Base-by-base conservation (phyloP, 1,140 invertebrate species). In the Drosophila paulistorum region DNA sequence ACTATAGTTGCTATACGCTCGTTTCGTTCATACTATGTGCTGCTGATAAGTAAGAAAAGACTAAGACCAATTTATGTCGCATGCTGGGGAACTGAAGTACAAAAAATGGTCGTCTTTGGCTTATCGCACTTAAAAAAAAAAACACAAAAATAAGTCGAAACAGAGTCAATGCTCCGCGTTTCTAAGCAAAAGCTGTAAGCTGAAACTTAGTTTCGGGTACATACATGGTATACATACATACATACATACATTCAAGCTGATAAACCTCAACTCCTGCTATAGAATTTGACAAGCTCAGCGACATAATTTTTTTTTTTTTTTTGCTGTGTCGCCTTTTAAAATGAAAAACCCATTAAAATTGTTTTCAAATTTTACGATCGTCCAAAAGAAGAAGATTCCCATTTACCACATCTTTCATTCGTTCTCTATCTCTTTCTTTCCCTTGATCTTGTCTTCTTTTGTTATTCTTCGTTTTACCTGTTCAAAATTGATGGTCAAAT, bases 401-500 rank as follows among this genome's bases (percentile, higher is more conserved):
- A 64, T 71, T 64, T 62, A 39, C 58, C 63, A 66, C 48, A 26
- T 33, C 48, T 59, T 35, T 69, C 45, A 60, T 35, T 55, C 30
- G 39, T 33, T 51, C 33, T 57, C 17, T 68, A 69, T 70, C 41
- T 68, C 57, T 64, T 60, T 69, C 65, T 66, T 57, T 63, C 42
- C 48, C 65, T 61, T 11, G n/a, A 20, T 58, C 37, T 74, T 65
- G 63, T 14, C 37, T 39, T 23, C 45, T 71, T 45, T 65, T 62
- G 54, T 45, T 77, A 62, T 66, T 59, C 54, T 58, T 63, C 35
- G 51, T 90, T 92, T 94, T 93, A 97, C 98, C 95, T 99, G 99
- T 91, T 97, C 98, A 63, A 99, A 94, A 93, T 99, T 96, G 77
- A 99, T 98, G 72, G 98, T 99, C 57, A 99, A 94, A 92, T 99